Evolutionary conservation across 2,888 invertebrate genomes (phyloP), one percentile per base, ranked within the genome.

Genomic region (Ochropleura plecta): DNA sequence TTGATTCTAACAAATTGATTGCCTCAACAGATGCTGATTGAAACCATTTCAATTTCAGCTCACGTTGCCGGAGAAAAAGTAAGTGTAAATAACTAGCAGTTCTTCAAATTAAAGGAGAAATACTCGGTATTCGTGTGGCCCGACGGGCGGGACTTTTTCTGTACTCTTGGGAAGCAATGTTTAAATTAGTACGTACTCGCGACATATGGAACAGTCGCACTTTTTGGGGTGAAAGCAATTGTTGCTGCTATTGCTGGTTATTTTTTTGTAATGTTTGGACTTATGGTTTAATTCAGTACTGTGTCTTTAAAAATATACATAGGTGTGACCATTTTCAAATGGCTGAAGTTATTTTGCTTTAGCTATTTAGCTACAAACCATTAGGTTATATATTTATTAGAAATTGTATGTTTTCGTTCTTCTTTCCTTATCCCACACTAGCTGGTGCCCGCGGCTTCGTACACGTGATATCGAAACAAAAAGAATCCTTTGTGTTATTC

Each of bases 151-250:
- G 66, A 76, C 48, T 75, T 84, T 86, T 76, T 86, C 51, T 82
- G 55, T 73, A 63, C 64, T 78, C 71, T 71, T 30, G 44, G 68
- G 63, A 71, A 63, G 59, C 75, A 75, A 81, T 81, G 86, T 81
- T 84, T 80, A 84, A 81, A 81, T 84, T 81, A 86, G 75, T 81
- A 74, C 73, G 49, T 64, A 73, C 75, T 81, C 51, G 76, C 51
- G 16, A 84, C 63, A 59, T 62, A 70, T 76, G 69, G 20, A 46
- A 40, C 30, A 48, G 51, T n/a, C 10, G 62, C 60, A 59, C 7
- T 49, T 67, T 73, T 70, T 79, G 42, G 62, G 75, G 75, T 63
- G 12, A 49, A 73, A 48, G 55, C 42, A 64, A 69, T 59, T 75
- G 63, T 65, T 72, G 59, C 3, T 20, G 65, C 0, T n/a, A 30